phyloP scores from a whole-genome alignment of 2,797 vertebrate genomes.

The Phrynocephalus vlangalii region DNA sequence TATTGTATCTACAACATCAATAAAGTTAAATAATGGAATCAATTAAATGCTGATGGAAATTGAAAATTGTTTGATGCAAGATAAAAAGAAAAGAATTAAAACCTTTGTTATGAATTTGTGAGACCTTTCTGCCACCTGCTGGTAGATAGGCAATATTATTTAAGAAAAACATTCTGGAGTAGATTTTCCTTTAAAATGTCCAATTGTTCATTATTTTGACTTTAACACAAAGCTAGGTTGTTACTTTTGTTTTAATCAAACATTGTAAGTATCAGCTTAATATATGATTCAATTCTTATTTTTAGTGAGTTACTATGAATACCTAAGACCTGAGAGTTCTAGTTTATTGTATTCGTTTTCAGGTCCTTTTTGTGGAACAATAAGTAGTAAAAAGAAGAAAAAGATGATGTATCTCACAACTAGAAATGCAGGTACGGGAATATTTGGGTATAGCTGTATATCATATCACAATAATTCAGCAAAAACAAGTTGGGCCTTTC shows the following conservation, averaged over 20 bases:
- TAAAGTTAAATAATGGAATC: constrained; percentile 24
- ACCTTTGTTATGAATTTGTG: background rate
- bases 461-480: background rate
- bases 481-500: background rate
- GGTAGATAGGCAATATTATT: constrained; percentile 55
- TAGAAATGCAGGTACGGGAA: constrained; percentile 92
- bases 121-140: constrained; percentile 65
- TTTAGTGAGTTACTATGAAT: constrained; percentile 17
- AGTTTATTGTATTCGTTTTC: constrained; percentile 53
- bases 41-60: constrained; percentile 11
- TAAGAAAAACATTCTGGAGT: background rate
- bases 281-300: background rate
- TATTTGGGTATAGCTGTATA: constrained; percentile 20
- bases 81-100: constrained; percentile 36
- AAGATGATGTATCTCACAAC: constrained; percentile 99
- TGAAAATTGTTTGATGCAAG: background rate
- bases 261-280: background rate
- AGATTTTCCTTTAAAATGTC: background rate
- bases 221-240: background rate
- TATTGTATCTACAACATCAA: constrained; percentile 37
- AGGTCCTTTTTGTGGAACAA: constrained; percentile 94
- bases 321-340: background rate
- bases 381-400: constrained; percentile 94
- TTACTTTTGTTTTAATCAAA: background rate
- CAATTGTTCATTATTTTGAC: background rate